phyloP scores from a whole-genome alignment of 2,113 vertebrate genomes.

The Arothron firmamentum region DNA sequence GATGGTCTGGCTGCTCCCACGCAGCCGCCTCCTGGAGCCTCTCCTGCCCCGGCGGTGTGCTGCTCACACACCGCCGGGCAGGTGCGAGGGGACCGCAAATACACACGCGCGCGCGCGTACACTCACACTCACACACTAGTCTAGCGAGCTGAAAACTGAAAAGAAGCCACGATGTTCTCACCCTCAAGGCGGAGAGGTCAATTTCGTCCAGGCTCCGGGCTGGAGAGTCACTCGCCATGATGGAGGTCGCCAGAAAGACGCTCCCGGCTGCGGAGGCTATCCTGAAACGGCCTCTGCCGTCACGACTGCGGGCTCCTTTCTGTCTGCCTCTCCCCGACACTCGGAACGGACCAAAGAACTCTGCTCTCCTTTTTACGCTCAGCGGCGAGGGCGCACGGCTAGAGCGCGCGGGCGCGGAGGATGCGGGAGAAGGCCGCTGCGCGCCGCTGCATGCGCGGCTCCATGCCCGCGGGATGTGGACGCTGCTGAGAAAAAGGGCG shows the following conservation, averaged over 20 bases:
- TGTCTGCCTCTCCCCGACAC: slow-evolving; percentile 13
- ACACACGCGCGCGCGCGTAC: background rate
- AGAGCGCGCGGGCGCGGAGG: slow-evolving; percentile 25
- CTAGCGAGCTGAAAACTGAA: background rate
- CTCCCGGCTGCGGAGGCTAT: slow-evolving; percentile 34
- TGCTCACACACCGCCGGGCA: slow-evolving; percentile 45
- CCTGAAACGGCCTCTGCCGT: slow-evolving; percentile 46
- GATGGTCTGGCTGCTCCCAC: slow-evolving; percentile 1
- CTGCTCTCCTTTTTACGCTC: background rate
- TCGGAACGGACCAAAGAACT: slow-evolving; percentile 1
- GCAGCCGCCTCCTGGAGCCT: background rate
- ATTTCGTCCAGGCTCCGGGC: slow-evolving; percentile 91
- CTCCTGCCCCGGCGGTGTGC: slow-evolving; percentile 3
- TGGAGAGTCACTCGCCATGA: slow-evolving; percentile 93
- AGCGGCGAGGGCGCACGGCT: slow-evolving; percentile 30
- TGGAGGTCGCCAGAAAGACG: slow-evolving; percentile 51
- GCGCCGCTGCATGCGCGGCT: slow-evolving; percentile 17
- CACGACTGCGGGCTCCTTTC: slow-evolving; percentile 40
- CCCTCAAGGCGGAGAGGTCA: slow-evolving; percentile 87
- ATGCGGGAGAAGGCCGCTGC: slow-evolving; percentile 11
- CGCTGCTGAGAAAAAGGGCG: slow-evolving; percentile 9
- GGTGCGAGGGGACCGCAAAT: slow-evolving; percentile 36
- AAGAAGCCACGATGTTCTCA: slow-evolving; percentile 59
- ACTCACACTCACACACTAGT: background rate
- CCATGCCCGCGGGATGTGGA: slow-evolving; percentile 47